Percentiles rank a stretch among this genome's conserved stretches.
Conservation (phyloP, 2,797 vertebrate species). For the Lithobates sylvaticus region DNA sequence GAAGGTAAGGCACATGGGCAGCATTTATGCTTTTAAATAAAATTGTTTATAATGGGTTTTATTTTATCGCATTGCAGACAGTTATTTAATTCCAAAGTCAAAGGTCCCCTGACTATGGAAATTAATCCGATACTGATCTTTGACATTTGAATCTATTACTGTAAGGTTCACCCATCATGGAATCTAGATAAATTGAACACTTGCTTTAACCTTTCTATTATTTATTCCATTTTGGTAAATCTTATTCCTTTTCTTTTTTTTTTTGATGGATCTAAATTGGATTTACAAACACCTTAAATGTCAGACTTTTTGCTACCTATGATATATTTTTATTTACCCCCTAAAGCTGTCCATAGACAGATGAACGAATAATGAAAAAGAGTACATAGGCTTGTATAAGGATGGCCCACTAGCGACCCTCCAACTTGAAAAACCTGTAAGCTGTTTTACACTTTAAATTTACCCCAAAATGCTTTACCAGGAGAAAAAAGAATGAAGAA, state of each 20-base stretch:
- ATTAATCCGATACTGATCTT: conserved; percentile 46
- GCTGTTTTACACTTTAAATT: too few species aligned
- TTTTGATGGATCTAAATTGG: conserved; percentile 62
- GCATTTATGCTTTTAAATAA: neutral
- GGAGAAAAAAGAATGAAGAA: too few species aligned
- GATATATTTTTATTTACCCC: neutral
- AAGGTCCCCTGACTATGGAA: conserved; percentile 46
- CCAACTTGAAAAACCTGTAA: too few species aligned
- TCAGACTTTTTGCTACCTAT: neutral
- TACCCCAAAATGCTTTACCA: too few species aligned
- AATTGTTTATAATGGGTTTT: conserved; percentile 21
- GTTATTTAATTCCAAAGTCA: neutral
- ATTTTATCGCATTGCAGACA: rapidly evolving
- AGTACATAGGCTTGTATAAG: too few species aligned
- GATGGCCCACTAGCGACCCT: too few species aligned
- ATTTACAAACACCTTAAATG: conserved; percentile 64
- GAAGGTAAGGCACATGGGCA: neutral
- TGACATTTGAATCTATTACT: conserved; percentile 58
- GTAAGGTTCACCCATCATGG: conserved; percentile 42
- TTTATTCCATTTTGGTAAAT: conserved; percentile 64
- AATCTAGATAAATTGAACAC: conserved; percentile 45
- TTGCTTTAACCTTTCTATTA: conserved; percentile 62
- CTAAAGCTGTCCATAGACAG: neutral
- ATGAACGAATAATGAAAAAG: neutral
- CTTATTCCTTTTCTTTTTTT: conserved; percentile 44